A percentile compares a stretch with the other conserved stretches of the same genome.
Conservation (phyloP, 2,113 vertebrate genomes). For the Tachysurus fulvidraco region DNA sequence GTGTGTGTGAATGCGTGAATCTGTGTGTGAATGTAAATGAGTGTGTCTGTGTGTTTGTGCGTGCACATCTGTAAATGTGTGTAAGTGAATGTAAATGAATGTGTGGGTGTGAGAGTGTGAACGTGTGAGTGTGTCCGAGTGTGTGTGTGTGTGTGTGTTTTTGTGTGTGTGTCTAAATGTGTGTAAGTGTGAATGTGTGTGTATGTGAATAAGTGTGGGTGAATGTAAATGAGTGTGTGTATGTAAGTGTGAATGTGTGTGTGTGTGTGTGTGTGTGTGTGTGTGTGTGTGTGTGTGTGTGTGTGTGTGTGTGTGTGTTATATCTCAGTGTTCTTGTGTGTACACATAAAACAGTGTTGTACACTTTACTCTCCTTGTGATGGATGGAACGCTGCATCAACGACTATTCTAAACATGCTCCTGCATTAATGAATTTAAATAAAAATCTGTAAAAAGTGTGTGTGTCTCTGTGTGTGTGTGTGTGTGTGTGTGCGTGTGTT, state of each 20-base stretch:
- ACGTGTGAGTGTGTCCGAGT: neutral
- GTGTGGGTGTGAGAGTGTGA: too few relatives aligned
- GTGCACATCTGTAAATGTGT: too few relatives aligned
- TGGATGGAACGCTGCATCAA: neutral
- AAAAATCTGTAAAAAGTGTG: neutral
- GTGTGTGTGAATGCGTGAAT: too few relatives aligned
- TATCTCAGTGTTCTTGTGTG: neutral
- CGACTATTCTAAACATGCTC: neutral
- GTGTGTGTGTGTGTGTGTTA: too few relatives aligned
- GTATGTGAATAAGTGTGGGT: neutral
- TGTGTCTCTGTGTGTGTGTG: neutral
- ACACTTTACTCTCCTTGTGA: neutral
- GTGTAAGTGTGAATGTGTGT: neutral
- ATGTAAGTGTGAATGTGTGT: too few relatives aligned
- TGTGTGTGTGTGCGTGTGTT: constrained; percentile 12
- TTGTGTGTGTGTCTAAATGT: too few relatives aligned
- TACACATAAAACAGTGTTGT: neutral
- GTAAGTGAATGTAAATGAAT: too few relatives aligned
- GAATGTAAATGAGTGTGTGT: neutral
- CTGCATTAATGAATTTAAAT: neutral
- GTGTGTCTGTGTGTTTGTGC: too few relatives aligned
- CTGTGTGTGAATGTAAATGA: too few relatives aligned
- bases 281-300: too few relatives aligned
- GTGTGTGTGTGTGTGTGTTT: too few relatives aligned
- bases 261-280: too few relatives aligned